Evolutionary conservation across 2,888 invertebrate species (phyloP), one percentile per base, ranked within the genome.

Genomic region (Lathronympha strigana): DNA sequence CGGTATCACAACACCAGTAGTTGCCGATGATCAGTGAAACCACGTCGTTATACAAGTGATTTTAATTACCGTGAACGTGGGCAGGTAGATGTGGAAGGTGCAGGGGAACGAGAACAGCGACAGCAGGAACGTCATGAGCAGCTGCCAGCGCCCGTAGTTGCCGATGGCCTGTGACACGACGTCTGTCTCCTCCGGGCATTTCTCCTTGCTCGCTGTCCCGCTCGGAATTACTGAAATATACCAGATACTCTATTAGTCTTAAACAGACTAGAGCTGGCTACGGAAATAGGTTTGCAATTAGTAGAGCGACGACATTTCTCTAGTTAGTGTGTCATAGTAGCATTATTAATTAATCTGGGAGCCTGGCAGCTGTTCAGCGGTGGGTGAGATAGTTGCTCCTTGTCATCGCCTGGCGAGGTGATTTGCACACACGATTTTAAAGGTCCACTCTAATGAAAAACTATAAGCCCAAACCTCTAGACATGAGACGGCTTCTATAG

Each of bases 101-200:
- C 96, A 96, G 1, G 96, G 96, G 74, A 96, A 93, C 76, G 96
- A 96, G 88, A 96, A 95, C 50, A 96, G 88, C 1, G 96, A 95
- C 69, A 96, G 86, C 49, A 96, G 87, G 77, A 96, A 94, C 3
- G 96, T 96, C 88, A 95, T 94, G 68, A 95, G 82, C 67, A 95
- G 88, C 84, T 96, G 96, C 96, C 96, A 96, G 71, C 94, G 93
- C 53, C 96, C 96, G 80, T 94, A 96, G 76, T 95, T 94, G 2
- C 96, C 96, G 73, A 96, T 95, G 13, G 13, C 36, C 61, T 28
- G 28, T 1, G 28, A 40, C 11, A 96, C 94, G 25, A 94, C 92
- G 80, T 96, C 95, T 45, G 93, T 88, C 87, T 85, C 73, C 1
- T 79, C 72, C 4, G 78, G 68, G 0, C 78, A 67, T 70, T 88